Percentiles rank a stretch among this genome's conserved stretches.
Conservation (phyloP, 2,113 vertebrate genomes). For the Cinclus cinclus region DNA sequence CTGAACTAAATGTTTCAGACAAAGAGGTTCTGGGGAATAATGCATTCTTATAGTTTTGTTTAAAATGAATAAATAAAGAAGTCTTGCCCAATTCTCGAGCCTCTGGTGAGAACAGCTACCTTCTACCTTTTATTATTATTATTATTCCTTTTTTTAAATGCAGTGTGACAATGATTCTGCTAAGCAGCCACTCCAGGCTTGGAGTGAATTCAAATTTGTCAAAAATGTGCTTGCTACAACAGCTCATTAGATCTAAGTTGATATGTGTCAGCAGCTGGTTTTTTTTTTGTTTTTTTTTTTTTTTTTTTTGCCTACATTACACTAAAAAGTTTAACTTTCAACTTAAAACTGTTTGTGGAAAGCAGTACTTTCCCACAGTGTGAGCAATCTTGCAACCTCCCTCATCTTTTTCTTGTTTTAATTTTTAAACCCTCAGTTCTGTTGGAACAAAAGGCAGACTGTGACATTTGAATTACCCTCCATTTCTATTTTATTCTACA, state of each 20-base stretch:
- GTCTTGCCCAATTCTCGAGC: neutral
- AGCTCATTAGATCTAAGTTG: neutral
- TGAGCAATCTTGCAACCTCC: neutral
- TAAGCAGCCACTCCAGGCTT: neutral
- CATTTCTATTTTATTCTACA: neutral
- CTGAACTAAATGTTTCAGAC: neutral
- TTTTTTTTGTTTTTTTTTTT: neutral
- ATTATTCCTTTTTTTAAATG: neutral
- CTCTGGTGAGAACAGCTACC: neutral
- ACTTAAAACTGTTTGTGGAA: neutral
- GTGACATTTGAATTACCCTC: neutral
- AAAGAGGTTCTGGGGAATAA: neutral
- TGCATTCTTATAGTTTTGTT: neutral
- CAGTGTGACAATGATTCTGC: neutral
- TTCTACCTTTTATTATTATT: neutral
- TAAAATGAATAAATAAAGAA: neutral
- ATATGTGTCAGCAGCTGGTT: neutral
- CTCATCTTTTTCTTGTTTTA: neutral
- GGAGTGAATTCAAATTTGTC: neutral
- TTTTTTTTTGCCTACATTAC: neutral
- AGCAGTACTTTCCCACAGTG: neutral
- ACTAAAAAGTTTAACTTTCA: neutral
- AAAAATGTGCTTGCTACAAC: neutral
- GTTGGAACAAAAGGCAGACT: neutral
- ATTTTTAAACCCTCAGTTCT: neutral